Base-by-base conservation (phyloP, 2,113 vertebrate species). In the Stigmatopora nigra region DNA sequence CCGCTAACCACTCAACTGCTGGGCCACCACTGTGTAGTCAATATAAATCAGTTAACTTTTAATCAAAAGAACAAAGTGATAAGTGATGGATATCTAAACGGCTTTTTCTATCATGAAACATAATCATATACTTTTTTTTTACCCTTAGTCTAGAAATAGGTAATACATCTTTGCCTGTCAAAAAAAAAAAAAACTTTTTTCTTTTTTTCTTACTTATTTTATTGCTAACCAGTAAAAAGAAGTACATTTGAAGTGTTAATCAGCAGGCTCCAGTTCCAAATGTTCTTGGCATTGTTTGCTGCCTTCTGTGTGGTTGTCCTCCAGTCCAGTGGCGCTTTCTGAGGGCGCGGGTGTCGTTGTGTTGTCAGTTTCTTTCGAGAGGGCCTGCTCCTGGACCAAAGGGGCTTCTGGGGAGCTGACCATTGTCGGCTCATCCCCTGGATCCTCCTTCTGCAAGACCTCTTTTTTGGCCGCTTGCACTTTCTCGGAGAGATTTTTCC, bases 401-500 rank as follows among this genome's bases (percentile, higher is more conserved):
- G 63, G 69, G 5, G 64, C 73, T 1, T 63, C 61, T 1, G 22
- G 11, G 1, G 57, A 0, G 53, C 16, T 0, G 63, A 63, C 35
- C 3, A 68, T 1, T 6, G 52, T 57, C 60, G 67, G 35, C 0
- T 72, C 61, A 1, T 73, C 73, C 64, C 66, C 19, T 0, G 78
- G 46, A 0, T 19, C 55, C 70, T 76, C 78, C 55, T 16, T 68
- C 65, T 74, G 53, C 0, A 73, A 4, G 16, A n/a, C 47, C 44
- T 72, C 63, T 65, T 78, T 55, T 58, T 81, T 73, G 2, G 86
- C 89, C 63, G 90, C 90, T 77, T 92, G 92, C 14, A 93, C 91
- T 87, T 94, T 96, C 81, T 89, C 92, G 69, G 89, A 91, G 22
- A 98, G 84, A 72, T 87, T 91, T 19, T 92, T 96, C 74, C 97